Percentiles rank a stretch among this genome's conserved stretches.
phyloP scores from a whole-genome alignment of 2,888 invertebrate species.

The Listrodromus nycthemerus region DNA sequence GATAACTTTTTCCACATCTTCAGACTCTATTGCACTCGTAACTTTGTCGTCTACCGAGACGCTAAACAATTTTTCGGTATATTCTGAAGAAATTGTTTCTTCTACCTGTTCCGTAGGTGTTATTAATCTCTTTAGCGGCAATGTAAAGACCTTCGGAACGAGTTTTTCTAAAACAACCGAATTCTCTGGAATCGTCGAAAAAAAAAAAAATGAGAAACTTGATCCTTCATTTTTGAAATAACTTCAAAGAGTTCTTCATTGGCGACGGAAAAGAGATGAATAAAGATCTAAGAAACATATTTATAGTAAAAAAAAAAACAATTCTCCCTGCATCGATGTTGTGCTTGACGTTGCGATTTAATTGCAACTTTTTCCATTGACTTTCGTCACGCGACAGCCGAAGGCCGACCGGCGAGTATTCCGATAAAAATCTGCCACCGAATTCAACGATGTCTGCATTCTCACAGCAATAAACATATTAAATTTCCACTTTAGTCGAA shows the following conservation, averaged over 20 bases:
- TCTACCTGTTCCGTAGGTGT: background rate
- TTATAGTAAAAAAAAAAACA: no score
- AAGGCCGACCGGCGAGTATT: background rate
- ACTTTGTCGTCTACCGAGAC: background rate
- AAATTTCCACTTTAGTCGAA: constrained; percentile 69
- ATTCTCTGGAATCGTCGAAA: background rate
- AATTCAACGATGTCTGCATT: constrained; percentile 75
- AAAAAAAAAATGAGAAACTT: background rate
- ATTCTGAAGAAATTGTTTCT: background rate
- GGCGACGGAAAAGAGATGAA: background rate
- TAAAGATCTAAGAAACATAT: background rate
- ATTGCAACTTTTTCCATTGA: background rate
- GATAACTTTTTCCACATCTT: background rate
- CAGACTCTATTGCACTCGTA: background rate
- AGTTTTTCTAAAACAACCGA: background rate
- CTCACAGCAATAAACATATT: constrained; percentile 84
- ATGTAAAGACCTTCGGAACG: background rate
- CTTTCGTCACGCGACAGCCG: constrained; percentile 1
- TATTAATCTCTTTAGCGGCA: background rate
- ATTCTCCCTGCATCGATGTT: no score
- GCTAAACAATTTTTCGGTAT: background rate
- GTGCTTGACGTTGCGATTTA: background rate
- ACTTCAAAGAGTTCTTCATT: background rate
- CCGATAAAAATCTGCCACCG: constrained; percentile 78
- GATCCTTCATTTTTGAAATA: no score